Base-by-base conservation (phyloP, 2,888 invertebrate species). In the Cepaea hortensis region DNA sequence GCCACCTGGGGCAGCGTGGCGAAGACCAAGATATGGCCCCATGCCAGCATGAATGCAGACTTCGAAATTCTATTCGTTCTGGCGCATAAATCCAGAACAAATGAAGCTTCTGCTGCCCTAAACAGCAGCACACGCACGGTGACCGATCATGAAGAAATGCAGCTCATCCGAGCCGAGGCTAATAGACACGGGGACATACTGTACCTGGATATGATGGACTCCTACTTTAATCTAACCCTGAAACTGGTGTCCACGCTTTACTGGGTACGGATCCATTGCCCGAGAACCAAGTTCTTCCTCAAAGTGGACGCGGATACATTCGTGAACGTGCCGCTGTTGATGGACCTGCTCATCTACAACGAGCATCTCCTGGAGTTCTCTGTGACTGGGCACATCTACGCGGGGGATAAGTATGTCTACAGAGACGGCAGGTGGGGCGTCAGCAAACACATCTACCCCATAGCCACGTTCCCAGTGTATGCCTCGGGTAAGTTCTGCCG, bases 211-310 rank as follows among this genome's bases (percentile, higher is more conserved):
- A 80, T 84, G 84, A n/a, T 65, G 13, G 84, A 84, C 65, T 73
- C 61, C 11, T 79, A 80, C 62, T 61, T 46, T 46, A 85, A 80
- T 50, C n/a, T 85, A 7, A 80, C 80, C 15, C 61, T 85, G 62
- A 80, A 79, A 18, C n/a, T 80, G 13, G 18, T 85, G 61, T 80
- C 80, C 48, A 61, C 68, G 3, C 55, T 85, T 6, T 5, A 18
- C 72, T 85, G 85, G 85, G 68, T 80, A 20, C 18, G 48, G 20
- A 6, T 18, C 4, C 70, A 85, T 48, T 85, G 85, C 50, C 55
- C 46, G 35, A 72, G 85, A 50, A 85, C 80, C 46, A 80, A 85
- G 61, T 85, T 80, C 77, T 85, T 85, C 85, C 80, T 85, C 72
- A 85, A 85, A 73, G 72, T 85, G 48, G 85, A 85, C 80, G 23